Evolutionary conservation across 2,113 vertebrate species (phyloP).

Genomic region (Mustelus asterias): DNA sequence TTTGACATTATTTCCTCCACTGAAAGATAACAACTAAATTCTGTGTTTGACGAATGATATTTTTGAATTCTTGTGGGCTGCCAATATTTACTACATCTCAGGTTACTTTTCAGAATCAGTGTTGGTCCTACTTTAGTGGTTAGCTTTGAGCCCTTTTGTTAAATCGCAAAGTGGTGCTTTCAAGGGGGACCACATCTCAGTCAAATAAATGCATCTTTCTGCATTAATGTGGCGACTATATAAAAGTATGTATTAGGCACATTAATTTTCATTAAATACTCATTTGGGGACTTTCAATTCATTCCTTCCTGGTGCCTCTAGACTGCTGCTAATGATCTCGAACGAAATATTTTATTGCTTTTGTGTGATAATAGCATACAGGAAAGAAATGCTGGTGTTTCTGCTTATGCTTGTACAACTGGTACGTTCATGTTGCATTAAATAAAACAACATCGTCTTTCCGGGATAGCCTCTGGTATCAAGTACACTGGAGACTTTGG

Average conservation of each 20-base stretch:
- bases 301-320: background rate
- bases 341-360: background rate
- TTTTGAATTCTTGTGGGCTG: background rate
- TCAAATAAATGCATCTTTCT: background rate
- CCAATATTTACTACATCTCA: background rate
- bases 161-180: background rate
- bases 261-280: slow-evolving; percentile 6
- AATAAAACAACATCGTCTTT: no score
- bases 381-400: background rate
- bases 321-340: background rate
- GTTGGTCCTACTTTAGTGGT: background rate
- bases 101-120: slow-evolving; percentile 17
- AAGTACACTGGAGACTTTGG: background rate
- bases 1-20: background rate
- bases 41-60: no score
- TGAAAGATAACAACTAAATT: background rate
- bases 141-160: background rate
- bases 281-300: background rate
- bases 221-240: background rate
- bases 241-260: background rate
- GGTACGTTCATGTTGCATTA: background rate
- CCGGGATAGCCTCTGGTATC: background rate
- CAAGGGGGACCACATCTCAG: background rate
- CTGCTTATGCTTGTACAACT: background rate
- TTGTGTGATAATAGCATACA: background rate